These are phyloP conservation scores for Leucoraja erinaceus DNA, from an alignment of 2,113 vertebrate genomes.

Conservation along the genomic window DNA sequence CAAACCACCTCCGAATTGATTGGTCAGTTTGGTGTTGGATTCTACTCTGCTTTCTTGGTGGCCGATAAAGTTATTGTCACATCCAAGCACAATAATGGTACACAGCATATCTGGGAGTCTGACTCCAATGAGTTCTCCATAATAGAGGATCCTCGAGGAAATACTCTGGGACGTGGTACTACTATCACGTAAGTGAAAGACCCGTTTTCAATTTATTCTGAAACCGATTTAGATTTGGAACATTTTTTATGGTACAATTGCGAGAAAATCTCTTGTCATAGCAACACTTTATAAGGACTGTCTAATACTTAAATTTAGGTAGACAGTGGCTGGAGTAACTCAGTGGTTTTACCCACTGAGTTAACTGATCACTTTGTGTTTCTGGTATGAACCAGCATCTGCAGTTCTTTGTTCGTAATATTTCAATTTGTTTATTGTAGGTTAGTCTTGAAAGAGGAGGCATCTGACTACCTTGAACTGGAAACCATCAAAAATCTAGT, in stretches of 20 bases:
- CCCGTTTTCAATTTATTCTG: neutral
- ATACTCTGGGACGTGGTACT: constrained; percentile 86
- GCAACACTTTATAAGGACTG: too few species aligned
- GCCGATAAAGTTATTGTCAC: constrained; percentile 95
- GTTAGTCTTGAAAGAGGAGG: constrained; percentile 92
- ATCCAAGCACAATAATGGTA: constrained; percentile 93
- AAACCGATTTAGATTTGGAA: neutral
- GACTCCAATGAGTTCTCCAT: constrained; percentile 94
- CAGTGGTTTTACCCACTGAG: too few species aligned
- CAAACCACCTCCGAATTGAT: constrained; percentile 97
- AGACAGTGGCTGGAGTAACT: too few species aligned
- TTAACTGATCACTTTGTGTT: too few species aligned
- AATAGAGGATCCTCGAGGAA: constrained; percentile 82
- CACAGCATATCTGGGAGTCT: constrained; percentile 97
- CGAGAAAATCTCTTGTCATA: neutral
- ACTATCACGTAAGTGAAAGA: constrained; percentile 80
- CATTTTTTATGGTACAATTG: neutral
- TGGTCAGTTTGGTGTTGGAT: constrained; percentile 96
- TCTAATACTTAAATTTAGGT: too few species aligned
- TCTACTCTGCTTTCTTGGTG: constrained; percentile 96
- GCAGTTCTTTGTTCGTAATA: neutral
- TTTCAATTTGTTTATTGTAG: constrained; percentile 50
- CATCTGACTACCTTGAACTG: constrained; percentile 91
- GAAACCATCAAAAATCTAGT: constrained; percentile 97
- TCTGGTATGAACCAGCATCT: too few species aligned